phyloP scores from a whole-genome alignment of 1,140 invertebrate genomes.

The Triops cancriformis region DNA sequence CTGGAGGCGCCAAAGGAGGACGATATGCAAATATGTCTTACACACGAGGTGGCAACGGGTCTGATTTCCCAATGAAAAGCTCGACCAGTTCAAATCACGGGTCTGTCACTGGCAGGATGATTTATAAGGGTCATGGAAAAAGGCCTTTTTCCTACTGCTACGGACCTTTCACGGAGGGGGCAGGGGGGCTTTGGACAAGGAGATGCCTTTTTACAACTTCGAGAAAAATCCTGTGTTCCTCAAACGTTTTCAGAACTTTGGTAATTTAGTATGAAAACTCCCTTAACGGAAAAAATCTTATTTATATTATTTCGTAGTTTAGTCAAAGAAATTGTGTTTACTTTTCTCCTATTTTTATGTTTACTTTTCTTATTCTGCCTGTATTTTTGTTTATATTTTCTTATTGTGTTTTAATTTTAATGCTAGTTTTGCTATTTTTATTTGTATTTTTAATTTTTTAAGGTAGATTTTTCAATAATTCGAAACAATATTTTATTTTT shows the following conservation, averaged over 20 bases:
- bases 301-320: too few relatives aligned
- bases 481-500: too few relatives aligned
- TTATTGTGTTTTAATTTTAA: too few relatives aligned
- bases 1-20: neutral
- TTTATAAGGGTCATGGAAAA: slow-evolving; percentile 5
- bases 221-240: neutral
- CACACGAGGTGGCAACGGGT: slow-evolving; percentile 8
- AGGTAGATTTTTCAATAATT: too few relatives aligned
- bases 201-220: neutral
- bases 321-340: too few relatives aligned
- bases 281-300: neutral
- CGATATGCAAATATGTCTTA: slow-evolving; percentile 1
- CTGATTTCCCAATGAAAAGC: slow-evolving; percentile 10
- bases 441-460: too few relatives aligned
- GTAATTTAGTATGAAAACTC: neutral
- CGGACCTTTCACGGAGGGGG: too few relatives aligned
- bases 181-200: neutral
- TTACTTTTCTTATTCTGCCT: too few relatives aligned
- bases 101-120: slow-evolving; percentile 12
- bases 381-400: too few relatives aligned
- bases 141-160: neutral
- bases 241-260: neutral
- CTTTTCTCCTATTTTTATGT: too few relatives aligned
- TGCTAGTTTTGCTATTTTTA: too few relatives aligned
- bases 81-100: slow-evolving; percentile 13